A percentile compares a stretch with the other conserved stretches of the same genome.
These are phyloP conservation scores for Cladorhizidae sp. DNA, from an alignment of 37 sponge, comb jelly and placozoan genomes.

Conservation along the genomic window DNA sequence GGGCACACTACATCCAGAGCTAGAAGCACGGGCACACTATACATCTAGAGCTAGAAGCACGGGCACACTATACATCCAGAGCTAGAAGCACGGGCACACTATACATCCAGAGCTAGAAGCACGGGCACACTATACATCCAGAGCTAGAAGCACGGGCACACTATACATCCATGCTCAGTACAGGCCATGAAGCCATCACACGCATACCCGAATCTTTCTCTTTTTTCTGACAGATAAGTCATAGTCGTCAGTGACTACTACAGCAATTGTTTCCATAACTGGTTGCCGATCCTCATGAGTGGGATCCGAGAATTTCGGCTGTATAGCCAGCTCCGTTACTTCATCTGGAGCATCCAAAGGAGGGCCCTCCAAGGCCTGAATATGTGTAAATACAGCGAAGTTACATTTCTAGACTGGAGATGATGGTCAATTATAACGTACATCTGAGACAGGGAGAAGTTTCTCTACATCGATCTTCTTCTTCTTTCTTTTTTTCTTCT, in stretches of 20 bases:
- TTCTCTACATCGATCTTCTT: conserved; percentile 38
- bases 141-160: no score
- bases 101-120: no score
- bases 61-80: no score
- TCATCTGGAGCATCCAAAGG: neutral
- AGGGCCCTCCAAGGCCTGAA: neutral
- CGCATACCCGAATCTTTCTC: conserved; percentile 50
- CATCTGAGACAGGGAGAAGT: conserved; percentile 13
- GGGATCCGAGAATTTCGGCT: neutral
- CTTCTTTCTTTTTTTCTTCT: conserved; percentile 79
- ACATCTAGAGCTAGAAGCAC: no score
- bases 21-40: no score
- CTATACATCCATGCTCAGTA: no score
- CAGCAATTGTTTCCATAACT: neutral
- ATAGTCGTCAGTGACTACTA: conserved; percentile 20
- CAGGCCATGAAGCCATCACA: no score
- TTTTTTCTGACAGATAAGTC: conserved; percentile 67
- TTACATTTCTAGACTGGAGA: no score
- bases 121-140: no score
- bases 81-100: no score
- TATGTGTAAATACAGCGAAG: neutral
- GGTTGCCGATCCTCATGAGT: neutral
- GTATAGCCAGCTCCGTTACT: neutral
- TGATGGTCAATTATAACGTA: no score
- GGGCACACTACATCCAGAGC: no score